A percentile compares a stretch with the other conserved stretches of the same genome.
phyloP scores from a whole-genome alignment of 2,888 invertebrate species.

The Danaus chrysippus region DNA sequence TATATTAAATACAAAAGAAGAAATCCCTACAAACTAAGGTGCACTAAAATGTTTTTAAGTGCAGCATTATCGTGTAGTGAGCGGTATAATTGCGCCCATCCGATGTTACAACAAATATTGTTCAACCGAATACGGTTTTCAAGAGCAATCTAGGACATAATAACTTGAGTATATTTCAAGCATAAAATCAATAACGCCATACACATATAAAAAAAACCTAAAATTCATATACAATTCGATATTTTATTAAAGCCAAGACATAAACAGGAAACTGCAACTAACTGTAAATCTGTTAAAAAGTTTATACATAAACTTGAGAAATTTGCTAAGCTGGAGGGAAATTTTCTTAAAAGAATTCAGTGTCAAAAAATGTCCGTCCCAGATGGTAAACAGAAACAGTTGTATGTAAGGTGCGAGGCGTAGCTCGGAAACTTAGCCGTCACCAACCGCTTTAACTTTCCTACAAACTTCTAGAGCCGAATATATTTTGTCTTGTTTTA shows the following conservation, averaged over 20 bases:
- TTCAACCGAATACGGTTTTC: conserved; percentile 31
- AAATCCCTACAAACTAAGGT: conserved; percentile 44
- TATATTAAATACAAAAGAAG: conserved; percentile 36
- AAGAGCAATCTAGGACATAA: conserved; percentile 20
- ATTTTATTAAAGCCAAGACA: background rate
- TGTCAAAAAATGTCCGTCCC: conserved; percentile 36
- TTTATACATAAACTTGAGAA: conserved; percentile 1
- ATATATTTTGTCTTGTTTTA: conserved; percentile 5
- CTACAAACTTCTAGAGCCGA: conserved; percentile 18
- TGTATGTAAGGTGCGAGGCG: conserved; percentile 51
- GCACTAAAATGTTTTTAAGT: conserved; percentile 65
- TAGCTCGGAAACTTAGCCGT: conserved; percentile 54
- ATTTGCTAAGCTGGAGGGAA: conserved; percentile 1
- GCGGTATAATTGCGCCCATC: conserved; percentile 56
- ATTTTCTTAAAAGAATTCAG: conserved; percentile 16
- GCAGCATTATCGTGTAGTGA: conserved; percentile 45
- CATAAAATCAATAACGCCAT: background rate
- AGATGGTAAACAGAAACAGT: conserved; percentile 46
- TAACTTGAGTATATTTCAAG: conserved; percentile 10
- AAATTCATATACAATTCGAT: background rate
- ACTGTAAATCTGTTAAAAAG: conserved; percentile 2
- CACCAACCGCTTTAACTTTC: conserved; percentile 30
- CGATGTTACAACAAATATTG: conserved; percentile 49
- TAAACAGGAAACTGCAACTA: background rate
- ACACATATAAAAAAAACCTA: background rate